Conservation (phyloP, 2,888 invertebrate genomes). For the Thera britannica region DNA sequence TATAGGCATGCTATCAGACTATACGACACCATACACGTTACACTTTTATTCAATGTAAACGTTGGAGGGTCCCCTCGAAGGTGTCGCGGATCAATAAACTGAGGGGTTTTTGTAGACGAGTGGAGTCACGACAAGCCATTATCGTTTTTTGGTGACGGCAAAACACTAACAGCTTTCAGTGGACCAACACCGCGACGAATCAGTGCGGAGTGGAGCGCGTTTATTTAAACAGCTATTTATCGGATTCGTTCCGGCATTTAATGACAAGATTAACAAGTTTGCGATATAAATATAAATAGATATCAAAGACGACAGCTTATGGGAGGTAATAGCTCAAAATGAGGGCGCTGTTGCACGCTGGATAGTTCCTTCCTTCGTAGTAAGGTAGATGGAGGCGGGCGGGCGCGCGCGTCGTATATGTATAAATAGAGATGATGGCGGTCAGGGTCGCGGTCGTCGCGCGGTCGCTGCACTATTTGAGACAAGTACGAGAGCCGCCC, state of each 20-base stretch:
- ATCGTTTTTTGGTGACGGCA: conserved; percentile 26
- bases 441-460: conserved; percentile 61
- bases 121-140: conserved; percentile 33
- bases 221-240: conserved; percentile 29
- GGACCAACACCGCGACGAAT: conserved; percentile 25
- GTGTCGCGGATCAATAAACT: conserved; percentile 14
- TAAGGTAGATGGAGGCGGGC: conserved; percentile 18
- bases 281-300: conserved; percentile 1
- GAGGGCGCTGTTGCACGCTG: not conserved
- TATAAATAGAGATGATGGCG: conserved; percentile 67
- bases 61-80: conserved; percentile 5
- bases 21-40: not conserved
- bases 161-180: conserved; percentile 23
- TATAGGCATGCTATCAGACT: not conserved
- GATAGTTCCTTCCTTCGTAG: conserved; percentile 18
- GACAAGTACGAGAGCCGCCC: conserved; percentile 39
- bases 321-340: not conserved
- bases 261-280: conserved; percentile 12
- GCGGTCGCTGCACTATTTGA: conserved; percentile 59
- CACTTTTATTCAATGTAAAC: not conserved
- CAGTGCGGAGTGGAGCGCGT: conserved; percentile 16
- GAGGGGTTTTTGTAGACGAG: conserved; percentile 11
- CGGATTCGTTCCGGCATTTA: conserved; percentile 30
- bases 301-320: not conserved
- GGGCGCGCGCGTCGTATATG: conserved; percentile 31